Percentiles rank a stretch among this genome's conserved stretches.
These are phyloP conservation scores for Enteromius afrohamiltoni DNA, from an alignment of 2,797 vertebrate species.

Conservation along the genomic window DNA sequence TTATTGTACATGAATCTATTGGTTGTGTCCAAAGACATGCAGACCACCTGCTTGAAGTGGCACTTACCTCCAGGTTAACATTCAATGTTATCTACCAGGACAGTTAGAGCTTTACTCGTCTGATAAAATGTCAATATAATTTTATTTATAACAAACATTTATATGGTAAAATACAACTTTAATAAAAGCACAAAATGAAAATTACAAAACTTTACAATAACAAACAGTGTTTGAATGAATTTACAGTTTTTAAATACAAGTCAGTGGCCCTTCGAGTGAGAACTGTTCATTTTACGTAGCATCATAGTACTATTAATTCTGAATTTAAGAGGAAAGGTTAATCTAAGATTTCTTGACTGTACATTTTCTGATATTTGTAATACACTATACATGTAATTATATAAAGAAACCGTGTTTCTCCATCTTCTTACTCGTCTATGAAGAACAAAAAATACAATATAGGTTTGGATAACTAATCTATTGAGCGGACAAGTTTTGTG, in stretches of 20 bases:
- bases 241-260: constrained; percentile 65
- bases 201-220: constrained; percentile 78
- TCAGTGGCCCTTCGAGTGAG: constrained; percentile 54
- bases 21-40: constrained; percentile 67
- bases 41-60: constrained; percentile 68
- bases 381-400: constrained; percentile 46
- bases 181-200: constrained; percentile 69
- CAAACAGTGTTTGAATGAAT: constrained; percentile 70
- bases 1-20: constrained; percentile 50
- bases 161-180: constrained; percentile 68
- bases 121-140: constrained; percentile 73
- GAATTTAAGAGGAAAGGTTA: constrained; percentile 4
- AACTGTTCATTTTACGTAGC: constrained; percentile 56
- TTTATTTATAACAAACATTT: constrained; percentile 75
- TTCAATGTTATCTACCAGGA: constrained; percentile 70
- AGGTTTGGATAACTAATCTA: constrained; percentile 45
- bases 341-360: constrained; percentile 14
- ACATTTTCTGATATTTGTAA: constrained; percentile 47
- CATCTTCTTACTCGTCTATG: constrained; percentile 8
- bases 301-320: background rate
- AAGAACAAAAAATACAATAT: background rate
- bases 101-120: constrained; percentile 68
- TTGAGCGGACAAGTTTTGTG: constrained; percentile 42
- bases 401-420: constrained; percentile 41
- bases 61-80: constrained; percentile 68